These are phyloP conservation scores for Sebastes cheni DNA, from an alignment of 2,797 vertebrate species.

Conservation along the genomic window DNA sequence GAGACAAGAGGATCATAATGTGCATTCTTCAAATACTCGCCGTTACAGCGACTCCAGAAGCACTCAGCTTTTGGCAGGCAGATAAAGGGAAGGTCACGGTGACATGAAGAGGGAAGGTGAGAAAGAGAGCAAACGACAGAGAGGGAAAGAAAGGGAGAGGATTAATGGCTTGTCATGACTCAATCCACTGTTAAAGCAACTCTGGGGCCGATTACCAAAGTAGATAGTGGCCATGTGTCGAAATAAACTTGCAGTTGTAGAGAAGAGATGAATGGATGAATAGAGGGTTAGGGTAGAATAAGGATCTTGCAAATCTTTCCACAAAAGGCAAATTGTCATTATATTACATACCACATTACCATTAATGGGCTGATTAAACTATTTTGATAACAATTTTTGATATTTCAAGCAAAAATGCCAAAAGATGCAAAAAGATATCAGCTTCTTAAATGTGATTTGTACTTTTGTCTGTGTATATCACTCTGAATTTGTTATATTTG, in stretches of 20 bases:
- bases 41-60: conserved; percentile 38
- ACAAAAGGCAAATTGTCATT: neutral
- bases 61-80: conserved; percentile 53
- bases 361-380: neutral
- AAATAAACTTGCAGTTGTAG: conserved; percentile 23
- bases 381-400: neutral
- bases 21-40: conserved; percentile 43
- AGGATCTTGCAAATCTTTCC: neutral
- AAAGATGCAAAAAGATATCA: neutral
- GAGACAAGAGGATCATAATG: conserved; percentile 46
- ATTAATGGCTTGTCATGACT: conserved; percentile 60
- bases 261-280: neutral
- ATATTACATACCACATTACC: neutral
- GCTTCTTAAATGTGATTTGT: neutral
- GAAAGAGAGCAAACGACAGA: conserved; percentile 38
- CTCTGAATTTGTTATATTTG: neutral
- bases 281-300: neutral
- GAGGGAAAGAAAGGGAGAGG: conserved; percentile 41
- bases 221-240: conserved; percentile 7
- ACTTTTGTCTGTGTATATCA: neutral
- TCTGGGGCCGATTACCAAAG: conserved; percentile 42
- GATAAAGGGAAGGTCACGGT: conserved; percentile 58
- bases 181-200: conserved; percentile 49
- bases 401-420: neutral
- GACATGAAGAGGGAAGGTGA: conserved; percentile 53